Conservation (phyloP, 1,140 invertebrate genomes). For the Battus philenor region DNA sequence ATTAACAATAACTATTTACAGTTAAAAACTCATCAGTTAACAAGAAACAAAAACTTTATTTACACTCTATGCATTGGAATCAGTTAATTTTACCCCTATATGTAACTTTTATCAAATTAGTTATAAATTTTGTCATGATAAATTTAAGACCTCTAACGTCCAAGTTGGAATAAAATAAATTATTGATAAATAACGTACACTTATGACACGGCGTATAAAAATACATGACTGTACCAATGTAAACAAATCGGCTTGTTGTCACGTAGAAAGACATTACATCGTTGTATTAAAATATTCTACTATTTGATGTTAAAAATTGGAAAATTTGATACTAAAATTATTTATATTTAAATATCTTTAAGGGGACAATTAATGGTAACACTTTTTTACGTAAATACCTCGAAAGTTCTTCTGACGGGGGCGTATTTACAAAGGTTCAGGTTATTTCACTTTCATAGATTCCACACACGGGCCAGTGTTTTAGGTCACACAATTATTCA, state of each 20-base stretch:
- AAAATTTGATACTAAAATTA: conserved; percentile 5
- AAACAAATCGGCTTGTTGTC: conserved; percentile 5
- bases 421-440: background rate
- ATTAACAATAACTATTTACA: conserved; percentile 39
- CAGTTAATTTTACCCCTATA: conserved; percentile 28
- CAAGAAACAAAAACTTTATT: conserved; percentile 56
- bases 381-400: background rate
- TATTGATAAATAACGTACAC: conserved; percentile 19
- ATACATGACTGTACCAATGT: conserved; percentile 35
- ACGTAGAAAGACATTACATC: conserved; percentile 14
- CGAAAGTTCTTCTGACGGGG: background rate
- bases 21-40: conserved; percentile 45
- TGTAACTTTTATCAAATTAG: conserved; percentile 40
- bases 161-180: conserved; percentile 28
- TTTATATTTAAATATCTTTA: conserved; percentile 11
- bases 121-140: conserved; percentile 53
- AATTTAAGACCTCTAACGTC: conserved; percentile 31
- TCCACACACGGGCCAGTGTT: background rate
- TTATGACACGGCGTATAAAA: conserved; percentile 9
- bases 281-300: conserved; percentile 2
- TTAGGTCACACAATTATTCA: background rate
- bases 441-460: background rate
- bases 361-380: conserved; percentile 9
- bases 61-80: conserved; percentile 33
- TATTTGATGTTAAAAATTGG: background rate